Conservation (phyloP, 2,888 invertebrate genomes). For the Acronicta psi region DNA sequence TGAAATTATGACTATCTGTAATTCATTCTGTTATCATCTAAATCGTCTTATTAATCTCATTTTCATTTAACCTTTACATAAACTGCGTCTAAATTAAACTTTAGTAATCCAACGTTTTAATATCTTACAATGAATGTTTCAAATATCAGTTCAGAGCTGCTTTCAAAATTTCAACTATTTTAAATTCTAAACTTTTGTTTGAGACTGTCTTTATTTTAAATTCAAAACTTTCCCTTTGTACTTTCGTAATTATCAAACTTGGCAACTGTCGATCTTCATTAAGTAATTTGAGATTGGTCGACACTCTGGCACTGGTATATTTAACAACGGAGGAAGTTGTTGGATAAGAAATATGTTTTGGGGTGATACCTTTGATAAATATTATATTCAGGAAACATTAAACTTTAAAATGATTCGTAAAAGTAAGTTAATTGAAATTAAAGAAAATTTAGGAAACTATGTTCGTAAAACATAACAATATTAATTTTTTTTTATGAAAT, state of each 20-base stretch:
- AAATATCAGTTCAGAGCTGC: constrained; percentile 11
- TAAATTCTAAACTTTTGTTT: constrained; percentile 37
- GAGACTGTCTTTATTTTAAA: constrained; percentile 48
- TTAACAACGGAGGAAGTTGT: constrained; percentile 19
- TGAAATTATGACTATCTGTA: too few relatives aligned
- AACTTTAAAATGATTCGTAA: too few relatives aligned
- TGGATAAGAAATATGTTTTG: constrained; percentile 20
- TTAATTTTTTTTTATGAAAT: too few relatives aligned
- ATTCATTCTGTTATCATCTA: too few relatives aligned
- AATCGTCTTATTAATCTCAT: neutral
- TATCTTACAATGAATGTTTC: constrained; percentile 17
- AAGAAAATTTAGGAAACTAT: too few relatives aligned
- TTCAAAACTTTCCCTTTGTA: constrained; percentile 46
- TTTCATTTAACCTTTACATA: neutral
- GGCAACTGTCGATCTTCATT: constrained; percentile 54
- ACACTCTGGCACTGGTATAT: constrained; percentile 28
- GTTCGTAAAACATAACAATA: too few relatives aligned
- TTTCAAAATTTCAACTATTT: constrained; percentile 47
- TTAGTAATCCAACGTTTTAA: constrained; percentile 21
- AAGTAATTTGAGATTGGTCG: constrained; percentile 45
- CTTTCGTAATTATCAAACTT: constrained; percentile 55
- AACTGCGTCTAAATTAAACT: constrained; percentile 20
- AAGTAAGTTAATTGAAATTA: too few relatives aligned
- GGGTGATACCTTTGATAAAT: neutral
- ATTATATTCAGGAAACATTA: too few relatives aligned